Percentiles rank a stretch among this genome's conserved stretches.
Evolutionary conservation across 2,113 vertebrate species (phyloP).

Genomic region (Agelaius phoeniceus): DNA sequence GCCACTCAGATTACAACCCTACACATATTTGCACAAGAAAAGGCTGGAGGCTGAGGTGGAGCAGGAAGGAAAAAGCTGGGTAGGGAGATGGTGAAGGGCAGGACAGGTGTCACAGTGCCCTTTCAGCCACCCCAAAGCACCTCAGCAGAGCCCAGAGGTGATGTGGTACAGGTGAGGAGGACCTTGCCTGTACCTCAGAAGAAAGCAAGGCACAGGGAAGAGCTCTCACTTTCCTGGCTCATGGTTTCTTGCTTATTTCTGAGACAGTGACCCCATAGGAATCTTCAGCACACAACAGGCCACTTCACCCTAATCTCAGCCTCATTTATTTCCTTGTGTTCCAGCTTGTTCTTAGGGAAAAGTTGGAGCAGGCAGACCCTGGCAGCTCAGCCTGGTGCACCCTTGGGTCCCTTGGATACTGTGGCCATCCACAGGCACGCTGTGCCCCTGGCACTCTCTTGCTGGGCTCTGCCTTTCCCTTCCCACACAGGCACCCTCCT

Average conservation of each 20-base stretch:
- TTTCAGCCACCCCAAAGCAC: neutral
- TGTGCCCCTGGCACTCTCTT: accelerated
- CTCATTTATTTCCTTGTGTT: neutral
- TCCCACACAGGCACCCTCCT: neutral
- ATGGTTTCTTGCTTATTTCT: neutral
- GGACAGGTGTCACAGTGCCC: neutral
- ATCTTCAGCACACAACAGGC: neutral
- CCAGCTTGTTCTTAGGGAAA: neutral
- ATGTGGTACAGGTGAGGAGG: neutral
- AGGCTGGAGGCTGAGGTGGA: neutral
- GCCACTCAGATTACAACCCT: neutral
- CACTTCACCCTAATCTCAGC: neutral
- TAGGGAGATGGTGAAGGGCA: neutral
- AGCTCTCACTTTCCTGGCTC: neutral
- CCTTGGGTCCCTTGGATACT: neutral
- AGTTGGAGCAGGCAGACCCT: neutral
- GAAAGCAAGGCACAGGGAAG: neutral
- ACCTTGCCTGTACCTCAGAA: neutral
- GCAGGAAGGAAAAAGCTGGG: neutral
- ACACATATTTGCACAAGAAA: neutral
- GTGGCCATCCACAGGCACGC: accelerated
- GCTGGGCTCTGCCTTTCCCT: neutral
- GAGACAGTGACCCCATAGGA: neutral
- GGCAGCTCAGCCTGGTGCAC: neutral
- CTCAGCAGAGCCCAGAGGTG: neutral